Evolutionary conservation across 2,113 vertebrate genomes (phyloP).

Genomic region (Arizona elegans): DNA sequence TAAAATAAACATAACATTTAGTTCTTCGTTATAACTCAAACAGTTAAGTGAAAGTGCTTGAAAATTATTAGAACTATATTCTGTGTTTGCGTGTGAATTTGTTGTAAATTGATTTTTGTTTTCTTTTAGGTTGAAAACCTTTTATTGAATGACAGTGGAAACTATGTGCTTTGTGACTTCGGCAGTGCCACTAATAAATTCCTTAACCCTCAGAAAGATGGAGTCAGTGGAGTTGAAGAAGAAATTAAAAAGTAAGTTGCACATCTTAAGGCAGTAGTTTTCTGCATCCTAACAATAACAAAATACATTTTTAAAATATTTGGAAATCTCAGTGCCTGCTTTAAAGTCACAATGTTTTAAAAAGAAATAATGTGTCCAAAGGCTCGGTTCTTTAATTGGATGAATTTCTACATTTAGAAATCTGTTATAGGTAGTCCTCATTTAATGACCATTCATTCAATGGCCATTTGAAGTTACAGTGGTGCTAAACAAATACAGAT

Average conservation of each 20-base stretch:
- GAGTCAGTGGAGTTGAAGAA: slow-evolving; percentile 91
- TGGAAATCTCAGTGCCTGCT: neutral
- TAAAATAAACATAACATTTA: neutral
- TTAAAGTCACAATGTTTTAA: neutral
- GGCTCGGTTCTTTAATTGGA: neutral
- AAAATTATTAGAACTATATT: neutral
- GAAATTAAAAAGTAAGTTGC: slow-evolving; percentile 93
- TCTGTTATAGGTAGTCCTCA: neutral
- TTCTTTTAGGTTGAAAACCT: slow-evolving; percentile 89
- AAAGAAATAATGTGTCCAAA: neutral
- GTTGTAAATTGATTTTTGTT: neutral
- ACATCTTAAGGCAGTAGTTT: neutral
- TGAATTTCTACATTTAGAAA: neutral
- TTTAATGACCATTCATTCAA: neutral
- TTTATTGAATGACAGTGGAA: slow-evolving; percentile 88
- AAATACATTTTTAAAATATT: neutral
- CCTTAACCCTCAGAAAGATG: slow-evolving; percentile 88
- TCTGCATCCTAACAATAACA: neutral
- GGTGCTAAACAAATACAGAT: neutral
- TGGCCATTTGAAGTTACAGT: neutral
- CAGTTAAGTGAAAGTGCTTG: neutral
- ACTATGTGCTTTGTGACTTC: slow-evolving; percentile 96
- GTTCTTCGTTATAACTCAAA: neutral
- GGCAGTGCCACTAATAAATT: slow-evolving; percentile 94
- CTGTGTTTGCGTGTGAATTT: neutral